Conservation (phyloP, 2,888 invertebrate species). For the Pandemis cinnamomeana region DNA sequence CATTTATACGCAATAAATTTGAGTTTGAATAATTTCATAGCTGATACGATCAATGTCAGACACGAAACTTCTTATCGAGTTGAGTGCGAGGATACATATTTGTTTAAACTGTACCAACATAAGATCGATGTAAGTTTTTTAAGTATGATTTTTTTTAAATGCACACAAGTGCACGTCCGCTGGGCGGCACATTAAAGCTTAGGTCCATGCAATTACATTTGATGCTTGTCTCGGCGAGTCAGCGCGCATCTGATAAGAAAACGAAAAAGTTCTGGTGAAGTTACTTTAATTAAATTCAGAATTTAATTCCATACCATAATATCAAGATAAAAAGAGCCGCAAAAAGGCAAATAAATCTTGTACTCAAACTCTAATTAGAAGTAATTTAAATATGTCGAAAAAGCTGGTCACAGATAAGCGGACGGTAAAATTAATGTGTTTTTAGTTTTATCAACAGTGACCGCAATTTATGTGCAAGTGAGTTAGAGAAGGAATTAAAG, state of each 20-base stretch:
- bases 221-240: constrained; percentile 70
- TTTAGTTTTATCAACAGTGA: constrained; percentile 45
- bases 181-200: constrained; percentile 70
- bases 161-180: constrained; percentile 51
- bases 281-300: constrained; percentile 76
- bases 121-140: not conserved
- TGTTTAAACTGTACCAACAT: not conserved
- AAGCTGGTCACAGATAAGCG: constrained; percentile 45
- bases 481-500: constrained; percentile 47
- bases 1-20: too few relatives aligned
- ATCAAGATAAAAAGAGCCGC: constrained; percentile 59
- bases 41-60: constrained; percentile 20
- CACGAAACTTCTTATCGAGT: not conserved
- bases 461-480: constrained; percentile 44
- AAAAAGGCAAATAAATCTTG: constrained; percentile 59
- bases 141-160: constrained; percentile 41
- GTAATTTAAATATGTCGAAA: constrained; percentile 54
- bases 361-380: constrained; percentile 62
- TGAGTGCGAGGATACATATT: not conserved
- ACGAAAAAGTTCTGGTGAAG: constrained; percentile 65
- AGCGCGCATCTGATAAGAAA: constrained; percentile 74
- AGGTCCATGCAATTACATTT: constrained; percentile 73
- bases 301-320: constrained; percentile 50
- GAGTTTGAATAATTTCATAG: constrained; percentile 7
- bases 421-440: constrained; percentile 32